These are phyloP conservation scores for Odontothrips loti DNA, from an alignment of 2,888 invertebrate species.

Conservation along the genomic window DNA sequence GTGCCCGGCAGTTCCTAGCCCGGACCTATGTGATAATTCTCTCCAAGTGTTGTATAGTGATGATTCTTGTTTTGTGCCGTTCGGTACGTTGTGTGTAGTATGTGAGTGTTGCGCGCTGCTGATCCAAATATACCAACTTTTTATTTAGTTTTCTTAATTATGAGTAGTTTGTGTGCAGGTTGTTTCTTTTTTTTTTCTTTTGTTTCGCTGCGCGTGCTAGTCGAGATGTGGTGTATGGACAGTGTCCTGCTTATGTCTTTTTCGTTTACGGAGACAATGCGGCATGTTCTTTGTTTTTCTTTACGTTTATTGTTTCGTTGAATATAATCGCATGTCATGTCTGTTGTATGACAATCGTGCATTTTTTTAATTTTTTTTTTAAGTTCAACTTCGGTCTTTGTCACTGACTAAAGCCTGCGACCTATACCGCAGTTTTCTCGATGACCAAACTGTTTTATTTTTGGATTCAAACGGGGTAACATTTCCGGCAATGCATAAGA, in stretches of 20 bases:
- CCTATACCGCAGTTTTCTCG: background rate
- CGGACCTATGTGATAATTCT: background rate
- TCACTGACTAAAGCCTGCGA: no score
- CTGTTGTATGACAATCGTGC: no score
- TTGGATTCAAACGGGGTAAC: background rate
- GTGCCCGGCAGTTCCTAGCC: background rate
- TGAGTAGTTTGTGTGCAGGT: no score
- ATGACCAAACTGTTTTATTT: background rate
- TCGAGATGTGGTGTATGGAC: background rate
- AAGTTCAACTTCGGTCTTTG: no score
- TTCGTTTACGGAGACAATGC: background rate
- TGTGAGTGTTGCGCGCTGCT: background rate
- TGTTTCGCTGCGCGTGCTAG: slow-evolving; percentile 1
- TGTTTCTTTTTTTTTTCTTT: background rate
- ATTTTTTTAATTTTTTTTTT: background rate
- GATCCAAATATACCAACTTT: background rate
- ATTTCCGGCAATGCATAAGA: background rate
- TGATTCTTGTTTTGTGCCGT: background rate
- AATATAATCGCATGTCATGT: background rate
- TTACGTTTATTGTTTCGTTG: background rate
- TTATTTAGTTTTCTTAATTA: background rate
- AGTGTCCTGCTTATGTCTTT: no score
- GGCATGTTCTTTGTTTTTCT: background rate
- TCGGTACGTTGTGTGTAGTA: no score
- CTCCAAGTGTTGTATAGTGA: background rate